Evolutionary conservation across 2,113 vertebrate species (phyloP), one percentile per base, ranked within the genome.

Genomic region (Scolopax mira): DNA sequence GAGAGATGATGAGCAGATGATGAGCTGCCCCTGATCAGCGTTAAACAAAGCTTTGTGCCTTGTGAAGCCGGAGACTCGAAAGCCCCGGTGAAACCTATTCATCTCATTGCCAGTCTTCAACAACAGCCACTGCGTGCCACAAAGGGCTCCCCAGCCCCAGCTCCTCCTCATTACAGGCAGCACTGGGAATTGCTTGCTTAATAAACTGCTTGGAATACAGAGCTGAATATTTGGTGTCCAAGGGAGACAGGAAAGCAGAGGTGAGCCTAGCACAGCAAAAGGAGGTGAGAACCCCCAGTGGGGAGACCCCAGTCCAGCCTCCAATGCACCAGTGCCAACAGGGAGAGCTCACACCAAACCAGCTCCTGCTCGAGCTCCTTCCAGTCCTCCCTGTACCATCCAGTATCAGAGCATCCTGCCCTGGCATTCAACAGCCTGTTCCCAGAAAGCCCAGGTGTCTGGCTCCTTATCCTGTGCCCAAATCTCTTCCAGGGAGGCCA

Each of bases 41-140:
- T 92, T 90, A 96, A 94, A 96, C 95, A 96, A 84, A 81, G 81
- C 80, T 64, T 85, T 85, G 79, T 78, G 82, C 78, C 51, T 91
- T 30, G 23, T 0, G 18, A 85, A 94, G 85, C 79, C 3, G 0
- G 73, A 70, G 79, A n/a, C 65, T 80, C 41, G 65, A 84, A 81
- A 92, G 89, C 70, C 85, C 95, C 83, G 85, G 62, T 93, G 91
- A 61, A 90, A 94, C 66, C 85, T n/a, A 44, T 85, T 96, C 64
- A 65, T 82, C 62, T 96, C 93, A 94, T 95, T 95, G 94, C 79
- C 82, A 70, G 79, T 88, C 73, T 31, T 78, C 24, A 42, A 62
- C 55, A 18, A 79, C 90, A 88, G 84, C 60, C 57, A 1, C 4
- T 1, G 7, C 82, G 81, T 90, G 31, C 58, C 58, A 93, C 86